Conservation (phyloP, 2,888 invertebrate genomes). For the Acronicta psi region DNA sequence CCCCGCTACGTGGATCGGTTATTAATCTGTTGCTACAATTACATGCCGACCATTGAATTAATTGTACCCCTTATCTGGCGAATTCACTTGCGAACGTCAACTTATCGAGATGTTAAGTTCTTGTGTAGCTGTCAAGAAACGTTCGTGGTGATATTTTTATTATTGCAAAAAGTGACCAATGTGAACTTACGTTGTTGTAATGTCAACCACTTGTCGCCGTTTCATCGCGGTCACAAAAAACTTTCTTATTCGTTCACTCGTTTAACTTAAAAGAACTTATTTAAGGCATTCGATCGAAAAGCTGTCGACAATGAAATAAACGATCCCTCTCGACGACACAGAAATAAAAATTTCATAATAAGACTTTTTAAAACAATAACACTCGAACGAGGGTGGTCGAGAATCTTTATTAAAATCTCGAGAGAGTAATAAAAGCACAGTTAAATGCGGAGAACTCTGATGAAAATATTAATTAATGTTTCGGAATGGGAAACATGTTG, state of each 20-base stretch:
- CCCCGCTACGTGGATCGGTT: slow-evolving; percentile 78
- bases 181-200: slow-evolving; percentile 59
- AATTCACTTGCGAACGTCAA: slow-evolving; percentile 67
- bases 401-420: slow-evolving; percentile 88
- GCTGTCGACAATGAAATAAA: slow-evolving; percentile 73
- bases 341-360: slow-evolving; percentile 81
- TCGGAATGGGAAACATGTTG: slow-evolving; percentile 88
- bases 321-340: slow-evolving; percentile 68
- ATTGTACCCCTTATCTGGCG: slow-evolving; percentile 79
- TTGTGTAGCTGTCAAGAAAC: slow-evolving; percentile 65
- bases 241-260: slow-evolving; percentile 55
- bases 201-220: slow-evolving; percentile 63
- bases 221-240: slow-evolving; percentile 55
- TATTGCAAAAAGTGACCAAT: slow-evolving; percentile 69
- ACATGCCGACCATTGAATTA: slow-evolving; percentile 77
- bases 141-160: slow-evolving; percentile 70
- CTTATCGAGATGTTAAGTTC: slow-evolving; percentile 70
- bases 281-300: slow-evolving; percentile 69
- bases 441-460: slow-evolving; percentile 87
- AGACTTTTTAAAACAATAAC: slow-evolving; percentile 83
- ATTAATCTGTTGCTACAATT: slow-evolving; percentile 82
- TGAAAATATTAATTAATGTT: slow-evolving; percentile 89
- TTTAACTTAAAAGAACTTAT: slow-evolving; percentile 65
- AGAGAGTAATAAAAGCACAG: slow-evolving; percentile 87
- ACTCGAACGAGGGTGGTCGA: slow-evolving; percentile 84